These are phyloP conservation scores for Bellardia bayeri DNA, from an alignment of 2,888 invertebrate genomes.

Conservation along the genomic window DNA sequence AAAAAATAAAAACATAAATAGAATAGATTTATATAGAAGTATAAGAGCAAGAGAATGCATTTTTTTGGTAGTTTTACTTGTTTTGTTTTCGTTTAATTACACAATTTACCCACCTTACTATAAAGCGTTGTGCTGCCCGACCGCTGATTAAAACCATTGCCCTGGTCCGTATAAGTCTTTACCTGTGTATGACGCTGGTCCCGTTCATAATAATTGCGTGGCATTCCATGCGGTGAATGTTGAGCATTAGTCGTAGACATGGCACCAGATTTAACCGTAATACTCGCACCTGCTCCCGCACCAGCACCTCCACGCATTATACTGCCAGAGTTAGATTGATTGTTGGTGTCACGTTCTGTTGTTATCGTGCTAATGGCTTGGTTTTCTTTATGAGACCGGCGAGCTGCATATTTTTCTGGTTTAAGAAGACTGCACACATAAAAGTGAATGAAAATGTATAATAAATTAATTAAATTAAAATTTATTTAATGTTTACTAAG, in stretches of 20 bases:
- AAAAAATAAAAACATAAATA: slow-evolving; percentile 36
- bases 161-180: slow-evolving; percentile 98
- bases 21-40: slow-evolving; percentile 37
- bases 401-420: slow-evolving; percentile 88
- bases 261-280: slow-evolving; percentile 78
- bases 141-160: slow-evolving; percentile 91
- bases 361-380: slow-evolving; percentile 84
- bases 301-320: slow-evolving; percentile 80
- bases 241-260: slow-evolving; percentile 72
- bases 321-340: slow-evolving; percentile 84
- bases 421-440: slow-evolving; percentile 86
- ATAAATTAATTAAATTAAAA: slow-evolving; percentile 24
- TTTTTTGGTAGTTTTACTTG: slow-evolving; percentile 54
- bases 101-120: slow-evolving; percentile 91
- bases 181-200: slow-evolving; percentile 93
- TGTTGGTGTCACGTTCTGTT: slow-evolving; percentile 84
- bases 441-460: slow-evolving; percentile 1
- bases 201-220: slow-evolving; percentile 83
- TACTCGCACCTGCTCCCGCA: slow-evolving; percentile 67
- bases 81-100: slow-evolving; percentile 63
- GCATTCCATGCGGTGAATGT: slow-evolving; percentile 85
- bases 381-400: slow-evolving; percentile 86
- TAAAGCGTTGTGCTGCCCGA: slow-evolving; percentile 90
- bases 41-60: slow-evolving; percentile 64
- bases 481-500: slow-evolving; percentile 19